Percentiles rank a stretch among this genome's conserved stretches.
phyloP scores from a whole-genome alignment of 2,888 invertebrate species.

The Aromia moschata region DNA sequence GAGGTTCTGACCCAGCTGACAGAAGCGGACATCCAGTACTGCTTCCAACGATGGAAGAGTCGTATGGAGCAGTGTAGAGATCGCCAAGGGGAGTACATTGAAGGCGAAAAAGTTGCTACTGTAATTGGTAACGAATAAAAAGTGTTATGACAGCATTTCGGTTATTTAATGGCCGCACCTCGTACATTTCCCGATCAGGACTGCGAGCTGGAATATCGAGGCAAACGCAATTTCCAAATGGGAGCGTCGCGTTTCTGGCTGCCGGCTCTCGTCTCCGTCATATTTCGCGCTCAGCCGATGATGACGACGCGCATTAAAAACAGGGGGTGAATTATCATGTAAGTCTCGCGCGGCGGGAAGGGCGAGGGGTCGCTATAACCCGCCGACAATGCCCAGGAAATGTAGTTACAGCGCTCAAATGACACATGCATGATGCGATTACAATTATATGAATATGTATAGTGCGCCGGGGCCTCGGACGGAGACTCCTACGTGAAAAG shows the following conservation, averaged over 20 bases:
- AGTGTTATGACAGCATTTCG: too few relatives aligned
- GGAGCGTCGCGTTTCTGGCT: slow-evolving; percentile 3
- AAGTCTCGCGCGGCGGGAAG: slow-evolving; percentile 26
- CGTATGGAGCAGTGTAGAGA: too few relatives aligned
- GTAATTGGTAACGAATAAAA: too few relatives aligned
- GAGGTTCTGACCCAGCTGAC: too few relatives aligned
- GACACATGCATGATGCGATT: slow-evolving; percentile 63
- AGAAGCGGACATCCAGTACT: too few relatives aligned
- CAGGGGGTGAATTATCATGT: slow-evolving; percentile 28
- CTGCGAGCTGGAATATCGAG: too few relatives aligned
- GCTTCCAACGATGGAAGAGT: too few relatives aligned
- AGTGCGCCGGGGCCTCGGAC: slow-evolving; percentile 36
- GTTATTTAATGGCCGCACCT: too few relatives aligned
- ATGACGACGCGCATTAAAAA: slow-evolving; percentile 26
- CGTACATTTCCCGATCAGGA: too few relatives aligned
- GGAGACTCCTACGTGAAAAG: slow-evolving; percentile 31
- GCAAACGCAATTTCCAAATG: too few relatives aligned
- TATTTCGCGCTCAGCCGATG: slow-evolving; percentile 25
- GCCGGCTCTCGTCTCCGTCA: slow-evolving; percentile 19
- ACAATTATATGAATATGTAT: slow-evolving; percentile 62
- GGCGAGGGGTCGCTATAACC: slow-evolving; percentile 54
- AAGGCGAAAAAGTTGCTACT: too few relatives aligned
- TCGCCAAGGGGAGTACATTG: too few relatives aligned
- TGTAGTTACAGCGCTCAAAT: slow-evolving; percentile 61
- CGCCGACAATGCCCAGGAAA: slow-evolving; percentile 61